Base-by-base conservation (phyloP, 2,797 vertebrate genomes). In the Morelia viridis region DNA sequence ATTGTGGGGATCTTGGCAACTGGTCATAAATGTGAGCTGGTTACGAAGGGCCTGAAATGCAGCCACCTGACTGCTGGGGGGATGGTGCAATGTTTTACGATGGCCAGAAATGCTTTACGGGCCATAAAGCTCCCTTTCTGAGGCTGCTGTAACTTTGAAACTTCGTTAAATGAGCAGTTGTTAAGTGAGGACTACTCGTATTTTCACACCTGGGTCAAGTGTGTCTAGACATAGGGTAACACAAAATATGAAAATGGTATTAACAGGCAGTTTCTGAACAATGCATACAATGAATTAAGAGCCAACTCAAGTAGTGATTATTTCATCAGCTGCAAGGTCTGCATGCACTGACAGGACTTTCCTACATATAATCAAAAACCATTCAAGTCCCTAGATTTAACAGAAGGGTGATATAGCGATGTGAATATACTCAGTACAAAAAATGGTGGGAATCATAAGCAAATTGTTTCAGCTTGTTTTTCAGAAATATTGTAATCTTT, bases 401-500 rank as follows among this genome's bases (percentile, higher is more conserved):
- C 31, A 46, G 13, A 24, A 65, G 15, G 57, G 31, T 46, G 31
- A 85, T 22, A 15, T 24, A 53, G 31, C 19, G 46, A 35, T 58
- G 11, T 50, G 35, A 4, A 85, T 15, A 13, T 28, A 41, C 35
- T 57, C 80, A 71, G 10, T 15, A 35, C 10, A 35, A 57, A 41
- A 60, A 64, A 57, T 46, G 3, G 17, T 61, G 41, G 41, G 2
- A 88, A 24, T 2, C 5, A 53, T 53, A 31, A 26, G 5, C 2
- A 6, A 62, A 22, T 12, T 0, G 1, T 57, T 89, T 65, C 9
- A 28, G 12, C 5, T 35, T 61, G 2, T 35, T 90, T 12, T 80
- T 64, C 50, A 53, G 87, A 87, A 83, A 56, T 53, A 24, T 61
- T 93, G 92, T 95, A 92, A 94, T 60, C 1, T 10, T 95, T 92